Evolutionary conservation across 2,113 vertebrate species (phyloP), one percentile per base, ranked within the genome.

Genomic region (Engystomops pustulosus): DNA sequence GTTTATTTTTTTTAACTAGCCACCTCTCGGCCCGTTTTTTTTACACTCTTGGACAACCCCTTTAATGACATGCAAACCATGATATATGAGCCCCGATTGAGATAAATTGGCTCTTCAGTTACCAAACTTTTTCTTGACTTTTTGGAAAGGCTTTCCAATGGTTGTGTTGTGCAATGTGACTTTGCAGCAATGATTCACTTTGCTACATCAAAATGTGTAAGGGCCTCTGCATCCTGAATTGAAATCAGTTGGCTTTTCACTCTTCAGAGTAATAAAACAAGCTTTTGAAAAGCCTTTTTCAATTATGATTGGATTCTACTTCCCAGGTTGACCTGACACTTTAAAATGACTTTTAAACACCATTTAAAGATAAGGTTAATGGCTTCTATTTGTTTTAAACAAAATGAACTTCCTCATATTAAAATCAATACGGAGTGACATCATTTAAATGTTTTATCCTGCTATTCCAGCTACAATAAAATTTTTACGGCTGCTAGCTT

Each of bases 311-410:
- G 41, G 55, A 79, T 65, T 65, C 77, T 47, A 27, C 58, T 65
- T 79, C 44, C 3, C 38, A 27, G 36, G 55, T 79, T 79, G 41
- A 79, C 36, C 55, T 65, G 77, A 79, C 77, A 65, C 58, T 78
- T 78, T 79, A 79, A 79, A 79, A 79, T 17, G 36, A 62, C 55
- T 65, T 62, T 79, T 55, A 79, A 65, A 65, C 25, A 79, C 55
- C 55, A 62, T 79, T 79, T 79, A 79, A 81, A 81, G 27, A 81
- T 70, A 70, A 81, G 79, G 79, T 69, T 81, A 81, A 81, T 81
- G 65, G 41, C 32, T 38, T 20, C 27, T 70, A 81, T 70, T 34
- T 81, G 27, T 80, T 81, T 53, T 53, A 81, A 23, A 47, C 65
- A 53, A 81, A 81, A 70, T 70, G 27, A 81, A 69, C 45, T 70